Percentiles rank a stretch among this genome's conserved stretches.
Evolutionary conservation across 2,797 vertebrate genomes (phyloP).

Genomic region (Sebastolobus altivelis): DNA sequence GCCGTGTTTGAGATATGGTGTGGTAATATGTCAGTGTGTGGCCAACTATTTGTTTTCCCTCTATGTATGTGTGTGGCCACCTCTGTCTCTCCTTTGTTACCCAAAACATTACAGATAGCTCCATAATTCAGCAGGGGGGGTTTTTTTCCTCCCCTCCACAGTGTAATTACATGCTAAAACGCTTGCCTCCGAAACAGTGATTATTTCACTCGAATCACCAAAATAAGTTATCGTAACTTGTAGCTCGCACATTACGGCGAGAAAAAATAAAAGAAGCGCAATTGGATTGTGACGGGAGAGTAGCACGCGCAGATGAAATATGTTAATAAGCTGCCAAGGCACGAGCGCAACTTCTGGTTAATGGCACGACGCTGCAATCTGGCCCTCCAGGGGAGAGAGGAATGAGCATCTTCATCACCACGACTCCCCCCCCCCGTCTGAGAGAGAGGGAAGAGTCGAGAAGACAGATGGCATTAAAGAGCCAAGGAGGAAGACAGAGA

Average conservation of each 20-base stretch:
- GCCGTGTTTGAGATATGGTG: slow-evolving; percentile 35
- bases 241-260: slow-evolving; percentile 43
- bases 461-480: slow-evolving; percentile 63
- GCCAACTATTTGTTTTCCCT: slow-evolving; percentile 49
- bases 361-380: slow-evolving; percentile 83
- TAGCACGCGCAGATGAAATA: slow-evolving; percentile 80
- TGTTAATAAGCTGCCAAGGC: slow-evolving; percentile 83
- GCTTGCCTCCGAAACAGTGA: slow-evolving; percentile 39
- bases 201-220: slow-evolving; percentile 57
- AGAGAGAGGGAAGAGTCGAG: slow-evolving; percentile 48
- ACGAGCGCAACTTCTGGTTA: slow-evolving; percentile 80
- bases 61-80: slow-evolving; percentile 31
- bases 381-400: slow-evolving; percentile 80
- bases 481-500: slow-evolving; percentile 41
- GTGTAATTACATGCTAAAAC: slow-evolving; percentile 55
- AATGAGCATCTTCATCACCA: slow-evolving; percentile 82
- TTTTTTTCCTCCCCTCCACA: neutral
- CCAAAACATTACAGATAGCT: slow-evolving; percentile 46
- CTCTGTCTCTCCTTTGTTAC: slow-evolving; percentile 34
- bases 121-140: slow-evolving; percentile 16
- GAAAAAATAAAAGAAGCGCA: slow-evolving; percentile 51
- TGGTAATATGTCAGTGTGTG: slow-evolving; percentile 47
- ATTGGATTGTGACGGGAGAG: slow-evolving; percentile 65
- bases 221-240: slow-evolving; percentile 69
- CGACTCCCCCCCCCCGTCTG: slow-evolving; percentile 52